These are phyloP conservation scores for Mylabris phalerata DNA, from an alignment of 1,140 invertebrate genomes.

Conservation along the genomic window DNA sequence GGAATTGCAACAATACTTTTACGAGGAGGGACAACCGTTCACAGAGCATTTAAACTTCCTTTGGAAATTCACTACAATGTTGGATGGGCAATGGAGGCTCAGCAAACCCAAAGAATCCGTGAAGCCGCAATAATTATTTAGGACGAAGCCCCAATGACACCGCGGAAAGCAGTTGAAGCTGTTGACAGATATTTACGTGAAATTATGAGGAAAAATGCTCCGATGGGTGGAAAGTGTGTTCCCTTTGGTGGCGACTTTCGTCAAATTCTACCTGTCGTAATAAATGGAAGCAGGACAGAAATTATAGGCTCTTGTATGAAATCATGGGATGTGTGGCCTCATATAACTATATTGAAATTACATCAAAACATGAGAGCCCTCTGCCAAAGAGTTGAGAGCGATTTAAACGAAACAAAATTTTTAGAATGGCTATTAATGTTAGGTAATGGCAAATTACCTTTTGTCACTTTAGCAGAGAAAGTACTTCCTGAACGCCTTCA, in stretches of 20 bases:
- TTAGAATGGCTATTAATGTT: no score
- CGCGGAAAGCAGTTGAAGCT: conserved; percentile 23
- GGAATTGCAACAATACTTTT: conserved; percentile 35
- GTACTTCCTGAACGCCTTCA: no score
- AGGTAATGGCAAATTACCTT: no score
- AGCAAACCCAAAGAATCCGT: conserved; percentile 11
- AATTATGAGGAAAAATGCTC: conserved; percentile 11
- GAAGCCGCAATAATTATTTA: conserved; percentile 30
- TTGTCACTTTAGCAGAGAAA: no score
- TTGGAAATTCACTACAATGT: conserved; percentile 19
- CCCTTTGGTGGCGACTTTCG: neutral
- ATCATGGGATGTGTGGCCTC: no score
- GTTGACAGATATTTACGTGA: conserved; percentile 23
- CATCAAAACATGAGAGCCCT: neutral
- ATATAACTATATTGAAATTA: no score
- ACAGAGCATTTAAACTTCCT: conserved; percentile 31
- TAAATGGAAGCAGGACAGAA: no score
- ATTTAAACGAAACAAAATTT: no score
- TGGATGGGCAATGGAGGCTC: conserved; percentile 5
- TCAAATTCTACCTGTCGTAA: neutral
- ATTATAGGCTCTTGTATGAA: no score
- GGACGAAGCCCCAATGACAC: conserved; percentile 36
- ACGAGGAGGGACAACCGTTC: conserved; percentile 23
- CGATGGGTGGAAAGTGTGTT: neutral
- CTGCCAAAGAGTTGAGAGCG: neutral